Percentiles rank a stretch among this genome's conserved stretches.
Conservation (phyloP, 2,888 invertebrate genomes). For the Xestia xanthographa region DNA sequence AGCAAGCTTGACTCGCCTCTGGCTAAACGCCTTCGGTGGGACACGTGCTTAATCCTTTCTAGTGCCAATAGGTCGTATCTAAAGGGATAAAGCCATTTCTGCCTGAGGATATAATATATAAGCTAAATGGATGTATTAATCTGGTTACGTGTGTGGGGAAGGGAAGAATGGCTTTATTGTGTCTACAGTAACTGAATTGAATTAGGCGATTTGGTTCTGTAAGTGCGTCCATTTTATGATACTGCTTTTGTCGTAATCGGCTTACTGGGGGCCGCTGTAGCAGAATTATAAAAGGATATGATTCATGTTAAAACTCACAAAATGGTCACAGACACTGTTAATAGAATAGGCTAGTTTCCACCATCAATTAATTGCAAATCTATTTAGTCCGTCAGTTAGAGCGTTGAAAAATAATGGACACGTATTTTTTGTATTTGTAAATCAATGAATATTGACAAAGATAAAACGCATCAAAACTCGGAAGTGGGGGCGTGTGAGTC, state of each 20-base stretch:
- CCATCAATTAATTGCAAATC: no score
- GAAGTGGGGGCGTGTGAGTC: no score
- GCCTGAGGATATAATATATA: background rate
- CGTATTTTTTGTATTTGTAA: no score
- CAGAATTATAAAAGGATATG: no score
- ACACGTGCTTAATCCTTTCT: background rate
- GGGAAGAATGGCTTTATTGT: constrained; percentile 4
- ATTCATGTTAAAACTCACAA: no score
- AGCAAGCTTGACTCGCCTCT: background rate
- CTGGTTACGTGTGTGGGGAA: background rate
- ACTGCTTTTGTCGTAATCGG: background rate
- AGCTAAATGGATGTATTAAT: constrained; percentile 8
- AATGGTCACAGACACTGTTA: no score
- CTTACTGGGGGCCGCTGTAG: no score
- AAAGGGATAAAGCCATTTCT: background rate
- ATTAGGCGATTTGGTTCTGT: background rate
- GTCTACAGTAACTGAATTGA: background rate
- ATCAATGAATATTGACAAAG: no score
- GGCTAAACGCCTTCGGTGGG: background rate
- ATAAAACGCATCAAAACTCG: no score
- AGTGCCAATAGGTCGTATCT: background rate
- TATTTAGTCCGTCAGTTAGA: no score
- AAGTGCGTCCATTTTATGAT: background rate
- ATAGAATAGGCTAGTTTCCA: no score
- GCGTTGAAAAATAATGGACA: no score